These are phyloP conservation scores for Nasalis larvatus DNA, from an alignment of 2,113 vertebrate species.

Conservation along the genomic window DNA sequence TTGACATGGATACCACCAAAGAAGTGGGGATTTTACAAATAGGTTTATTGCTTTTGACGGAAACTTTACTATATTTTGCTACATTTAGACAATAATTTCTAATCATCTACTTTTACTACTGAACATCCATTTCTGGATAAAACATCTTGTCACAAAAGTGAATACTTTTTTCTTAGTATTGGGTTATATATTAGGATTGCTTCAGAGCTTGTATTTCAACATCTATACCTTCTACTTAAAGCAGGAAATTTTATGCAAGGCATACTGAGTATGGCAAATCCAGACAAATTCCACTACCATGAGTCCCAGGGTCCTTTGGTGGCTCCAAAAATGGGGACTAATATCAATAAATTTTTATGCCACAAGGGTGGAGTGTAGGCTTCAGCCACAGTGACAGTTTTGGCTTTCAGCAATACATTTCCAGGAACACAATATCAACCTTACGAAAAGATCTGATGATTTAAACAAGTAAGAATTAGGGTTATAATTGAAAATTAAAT, in stretches of 20 bases:
- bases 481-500: constrained; percentile 27
- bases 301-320: not conserved
- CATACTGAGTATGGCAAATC: not conserved
- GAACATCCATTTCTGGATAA: not conserved
- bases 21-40: not conserved
- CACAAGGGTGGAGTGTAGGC: not conserved
- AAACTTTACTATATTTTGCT: constrained; percentile 16
- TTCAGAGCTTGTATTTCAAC: not conserved
- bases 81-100: constrained; percentile 15
- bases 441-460: constrained; percentile 25
- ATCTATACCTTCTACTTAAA: not conserved
- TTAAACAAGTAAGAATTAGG: constrained; percentile 21
- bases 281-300: not conserved
- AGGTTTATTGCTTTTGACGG: constrained; percentile 2
- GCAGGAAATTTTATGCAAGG: not conserved
- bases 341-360: not conserved
- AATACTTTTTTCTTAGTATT: not conserved
- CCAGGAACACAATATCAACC: constrained; percentile 17
- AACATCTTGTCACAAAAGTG: not conserved
- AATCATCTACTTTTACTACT: not conserved
- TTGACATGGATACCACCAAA: not conserved
- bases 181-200: not conserved
- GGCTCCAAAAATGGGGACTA: constrained; percentile 21
- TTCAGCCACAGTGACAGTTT: constrained; percentile 33
- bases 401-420: constrained; percentile 34